Evolutionary conservation across 2,797 vertebrate genomes (phyloP).

Genomic region (Lerista edwardsae): DNA sequence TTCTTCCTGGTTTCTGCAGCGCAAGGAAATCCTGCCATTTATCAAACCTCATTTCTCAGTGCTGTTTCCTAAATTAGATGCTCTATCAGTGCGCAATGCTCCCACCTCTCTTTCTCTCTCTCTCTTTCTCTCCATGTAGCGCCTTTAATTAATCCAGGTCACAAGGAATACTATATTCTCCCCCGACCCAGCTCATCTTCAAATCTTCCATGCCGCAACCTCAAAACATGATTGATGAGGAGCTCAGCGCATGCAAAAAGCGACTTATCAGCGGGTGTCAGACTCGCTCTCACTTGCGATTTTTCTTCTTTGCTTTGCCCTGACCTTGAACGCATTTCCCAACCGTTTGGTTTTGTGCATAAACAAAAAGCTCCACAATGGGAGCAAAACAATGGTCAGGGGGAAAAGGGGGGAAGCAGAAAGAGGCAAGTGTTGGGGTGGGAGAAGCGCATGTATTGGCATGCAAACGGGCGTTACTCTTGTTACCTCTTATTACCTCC

Average conservation of each 20-base stretch:
- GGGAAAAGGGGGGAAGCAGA: too few relatives aligned
- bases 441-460: too few relatives aligned
- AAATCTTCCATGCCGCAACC: conserved; percentile 17
- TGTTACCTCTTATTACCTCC: neutral
- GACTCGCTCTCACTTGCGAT: conserved; percentile 42
- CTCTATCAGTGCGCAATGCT: neutral
- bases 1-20: neutral
- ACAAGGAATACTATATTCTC: conserved; percentile 13
- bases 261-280: conserved; percentile 45
- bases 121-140: neutral
- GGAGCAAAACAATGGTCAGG: too few relatives aligned
- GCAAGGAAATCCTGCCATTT: neutral
- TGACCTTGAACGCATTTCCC: conserved; percentile 62
- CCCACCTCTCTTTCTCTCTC: neutral
- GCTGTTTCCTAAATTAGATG: conserved; percentile 40
- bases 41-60: neutral
- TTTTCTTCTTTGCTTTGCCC: conserved; percentile 55
- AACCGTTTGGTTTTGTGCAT: conserved; percentile 34
- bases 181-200: conserved; percentile 7
- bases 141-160: conserved; percentile 21
- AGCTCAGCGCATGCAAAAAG: conserved; percentile 38
- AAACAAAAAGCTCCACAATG: neutral
- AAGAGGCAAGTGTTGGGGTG: neutral
- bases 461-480: neutral
- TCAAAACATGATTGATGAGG: conserved; percentile 62